A percentile compares a stretch with the other conserved stretches of the same genome.
These are phyloP conservation scores for Perccottus glenii DNA, from an alignment of 2,113 vertebrate species.

Conservation along the genomic window DNA sequence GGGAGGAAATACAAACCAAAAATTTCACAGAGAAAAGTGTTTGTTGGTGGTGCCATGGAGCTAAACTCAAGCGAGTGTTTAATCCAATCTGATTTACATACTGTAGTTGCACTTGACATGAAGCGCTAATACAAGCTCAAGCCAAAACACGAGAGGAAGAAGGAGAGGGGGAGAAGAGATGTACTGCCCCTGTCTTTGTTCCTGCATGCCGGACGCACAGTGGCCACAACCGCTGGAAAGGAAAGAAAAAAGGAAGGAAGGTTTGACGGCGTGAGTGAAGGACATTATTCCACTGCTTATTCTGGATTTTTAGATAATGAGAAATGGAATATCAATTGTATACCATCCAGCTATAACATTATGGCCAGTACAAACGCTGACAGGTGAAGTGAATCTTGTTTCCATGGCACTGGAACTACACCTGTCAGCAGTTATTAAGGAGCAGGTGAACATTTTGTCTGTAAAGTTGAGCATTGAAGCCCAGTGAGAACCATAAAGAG, in stretches of 20 bases:
- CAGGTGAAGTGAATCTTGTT: conserved; percentile 1
- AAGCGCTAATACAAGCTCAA: conserved; percentile 58
- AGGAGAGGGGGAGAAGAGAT: conserved; percentile 31
- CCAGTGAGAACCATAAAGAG: not conserved
- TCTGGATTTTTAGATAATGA: conserved; percentile 66
- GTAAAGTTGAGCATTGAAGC: not conserved
- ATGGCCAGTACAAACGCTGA: not conserved
- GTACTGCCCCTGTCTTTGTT: conserved; percentile 67
- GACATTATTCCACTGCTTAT: conserved; percentile 62
- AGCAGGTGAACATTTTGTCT: not conserved
- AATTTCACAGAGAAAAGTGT: not conserved
- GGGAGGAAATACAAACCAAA: conserved; percentile 34
- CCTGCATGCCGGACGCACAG: conserved; percentile 48
- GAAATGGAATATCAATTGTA: conserved; percentile 46
- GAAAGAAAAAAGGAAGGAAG: conserved; percentile 22
- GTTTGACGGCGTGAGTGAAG: conserved; percentile 61
- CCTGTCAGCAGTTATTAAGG: conserved; percentile 7
- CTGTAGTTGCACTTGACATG: conserved; percentile 70
- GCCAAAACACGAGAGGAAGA: conserved; percentile 36
- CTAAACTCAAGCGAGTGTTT: conserved; percentile 50
- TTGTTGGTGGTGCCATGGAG: conserved; percentile 40
- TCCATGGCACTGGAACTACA: not conserved
- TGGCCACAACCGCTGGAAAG: conserved; percentile 58
- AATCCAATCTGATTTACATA: conserved; percentile 71
- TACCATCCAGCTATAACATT: not conserved